Evolutionary conservation across 2,888 invertebrate species (phyloP).

Genomic region (Andricus quercusramuli): DNA sequence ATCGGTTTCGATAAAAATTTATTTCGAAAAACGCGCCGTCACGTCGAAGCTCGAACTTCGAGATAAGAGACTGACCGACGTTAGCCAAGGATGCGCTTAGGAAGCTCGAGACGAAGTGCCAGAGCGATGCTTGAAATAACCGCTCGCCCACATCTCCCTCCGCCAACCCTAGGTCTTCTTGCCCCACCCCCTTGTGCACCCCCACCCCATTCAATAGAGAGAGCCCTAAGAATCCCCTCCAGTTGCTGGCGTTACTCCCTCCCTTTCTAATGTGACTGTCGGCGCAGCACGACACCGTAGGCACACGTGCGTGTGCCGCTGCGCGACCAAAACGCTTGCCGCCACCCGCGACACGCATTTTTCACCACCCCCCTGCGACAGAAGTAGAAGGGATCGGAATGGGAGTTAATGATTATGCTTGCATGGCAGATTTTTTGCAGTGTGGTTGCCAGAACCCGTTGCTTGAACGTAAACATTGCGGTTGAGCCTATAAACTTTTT

Average conservation of each 20-base stretch:
- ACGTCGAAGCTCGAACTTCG: slow-evolving; percentile 52
- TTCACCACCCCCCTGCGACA: slow-evolving; percentile 3
- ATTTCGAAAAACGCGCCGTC: slow-evolving; percentile 50
- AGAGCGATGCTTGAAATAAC: slow-evolving; percentile 76
- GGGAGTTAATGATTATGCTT: slow-evolving; percentile 1
- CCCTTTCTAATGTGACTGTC: slow-evolving; percentile 15
- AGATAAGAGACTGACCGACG: slow-evolving; percentile 60
- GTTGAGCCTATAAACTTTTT: neutral
- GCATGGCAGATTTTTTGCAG: neutral
- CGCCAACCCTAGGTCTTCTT: slow-evolving; percentile 69
- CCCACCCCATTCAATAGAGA: slow-evolving; percentile 55
- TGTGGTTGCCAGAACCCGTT: neutral
- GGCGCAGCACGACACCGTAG: slow-evolving; percentile 44
- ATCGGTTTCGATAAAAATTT: slow-evolving; percentile 41
- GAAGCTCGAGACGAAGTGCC: slow-evolving; percentile 76
- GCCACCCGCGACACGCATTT: slow-evolving; percentile 47
- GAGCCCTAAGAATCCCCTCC: slow-evolving; percentile 49
- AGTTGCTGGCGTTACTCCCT: slow-evolving; percentile 47
- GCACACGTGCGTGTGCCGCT: slow-evolving; percentile 48
- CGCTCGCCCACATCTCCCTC: slow-evolving; percentile 72
- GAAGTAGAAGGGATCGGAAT: neutral
- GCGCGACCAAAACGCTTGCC: slow-evolving; percentile 49
- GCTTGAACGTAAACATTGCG: neutral
- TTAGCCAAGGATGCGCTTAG: slow-evolving; percentile 64
- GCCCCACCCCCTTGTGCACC: slow-evolving; percentile 60